Evolutionary conservation across 2,797 vertebrate species (phyloP).

Genomic region (Pantherophis alleghaniensis): DNA sequence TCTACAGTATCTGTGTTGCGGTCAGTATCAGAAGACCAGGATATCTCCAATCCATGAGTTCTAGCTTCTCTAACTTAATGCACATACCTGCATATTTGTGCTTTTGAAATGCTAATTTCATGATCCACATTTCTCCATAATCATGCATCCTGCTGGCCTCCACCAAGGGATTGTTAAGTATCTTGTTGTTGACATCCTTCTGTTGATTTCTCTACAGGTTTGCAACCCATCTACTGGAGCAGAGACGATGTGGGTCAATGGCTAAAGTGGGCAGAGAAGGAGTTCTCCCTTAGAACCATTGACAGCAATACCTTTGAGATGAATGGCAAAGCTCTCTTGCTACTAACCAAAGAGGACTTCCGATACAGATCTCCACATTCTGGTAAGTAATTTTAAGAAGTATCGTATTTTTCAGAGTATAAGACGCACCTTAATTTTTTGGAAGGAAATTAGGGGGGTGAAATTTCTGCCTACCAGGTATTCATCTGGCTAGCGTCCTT

Average conservation of each 20-base stretch:
- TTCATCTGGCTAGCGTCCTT: too few species aligned
- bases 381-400: slow-evolving; percentile 71
- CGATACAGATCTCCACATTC: slow-evolving; percentile 95
- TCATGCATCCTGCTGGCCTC: too few species aligned
- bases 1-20: background rate
- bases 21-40: background rate
- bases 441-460: too few species aligned
- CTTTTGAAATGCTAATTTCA: background rate
- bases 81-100: background rate
- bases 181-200: background rate
- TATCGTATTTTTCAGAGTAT: too few species aligned
- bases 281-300: slow-evolving; percentile 91
- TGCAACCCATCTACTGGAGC: slow-evolving; percentile 93
- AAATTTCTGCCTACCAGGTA: too few species aligned
- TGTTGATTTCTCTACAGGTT: slow-evolving; percentile 70
- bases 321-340: slow-evolving; percentile 96
- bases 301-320: slow-evolving; percentile 94
- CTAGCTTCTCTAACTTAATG: background rate
- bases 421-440: too few species aligned
- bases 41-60: background rate
- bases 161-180: background rate
- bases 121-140: too few species aligned
- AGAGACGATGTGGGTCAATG: slow-evolving; percentile 94
- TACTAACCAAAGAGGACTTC: slow-evolving; percentile 99
- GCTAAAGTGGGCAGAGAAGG: slow-evolving; percentile 94